Evolutionary conservation across 53 echinoderm and acorn worm genomes (phyloP), one percentile per base, ranked within the genome.

Genomic region (Astropecten irregularis): DNA sequence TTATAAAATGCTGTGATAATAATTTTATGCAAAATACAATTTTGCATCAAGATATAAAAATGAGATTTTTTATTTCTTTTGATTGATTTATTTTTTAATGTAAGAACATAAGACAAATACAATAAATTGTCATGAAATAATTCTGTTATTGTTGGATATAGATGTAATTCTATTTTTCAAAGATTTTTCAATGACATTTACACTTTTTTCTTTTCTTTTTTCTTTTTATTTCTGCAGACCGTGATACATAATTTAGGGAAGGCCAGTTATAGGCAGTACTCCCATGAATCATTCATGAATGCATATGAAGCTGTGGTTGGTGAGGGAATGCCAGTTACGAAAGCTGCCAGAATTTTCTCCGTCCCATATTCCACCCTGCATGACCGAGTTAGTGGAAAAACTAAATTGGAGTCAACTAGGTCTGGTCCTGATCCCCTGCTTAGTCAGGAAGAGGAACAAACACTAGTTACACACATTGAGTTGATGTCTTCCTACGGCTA

Each of bases 401-500:
- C 38, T 52, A 73, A 73, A 53, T 37, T 73, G 38, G 73, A 73
- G 34, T 1, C 56, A 52, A 54, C 56, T 3, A 73, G 38, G 23
- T 73, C 73, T 73, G 73, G 73, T 31, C 53, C 36, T 25, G 73
- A 73, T 22, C 73, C 73, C 54, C 25, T 36, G 7, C 7, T 73
- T 32, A 35, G 23, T 37, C 54, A 73, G 56, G 40, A 55, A 73
- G 54, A 61, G 27, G 73, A 73, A 26, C 49, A 44, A 55, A 49
- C 30, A 14, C 26, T 76, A 3, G 69, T 48, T 19, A 69, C 30
- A 3, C 76, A 85, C 40, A 62, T 64, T 34, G 34, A 53, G 22
- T 34, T 50, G 10, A 62, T 85, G 62, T 22, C 76, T 49, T 61
- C 34, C 33, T 55, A 34, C 10, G 72, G 60, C 16, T 85, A 85